These are phyloP conservation scores for Malurus alboscapulatus DNA, from an alignment of 2,113 vertebrate genomes.

Conservation along the genomic window DNA sequence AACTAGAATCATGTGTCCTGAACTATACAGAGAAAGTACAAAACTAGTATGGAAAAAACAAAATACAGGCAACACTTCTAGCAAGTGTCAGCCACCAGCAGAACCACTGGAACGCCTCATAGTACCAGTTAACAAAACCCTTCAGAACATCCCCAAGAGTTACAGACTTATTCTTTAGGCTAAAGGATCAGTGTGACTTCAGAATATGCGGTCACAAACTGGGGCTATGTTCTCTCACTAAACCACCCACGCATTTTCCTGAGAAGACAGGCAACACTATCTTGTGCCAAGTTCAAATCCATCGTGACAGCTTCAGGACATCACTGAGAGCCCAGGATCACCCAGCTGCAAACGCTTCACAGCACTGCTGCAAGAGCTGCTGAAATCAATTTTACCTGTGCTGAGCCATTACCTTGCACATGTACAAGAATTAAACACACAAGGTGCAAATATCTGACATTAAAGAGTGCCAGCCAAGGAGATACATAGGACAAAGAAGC, in stretches of 20 bases:
- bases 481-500: not conserved
- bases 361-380: not conserved
- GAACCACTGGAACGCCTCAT: not conserved
- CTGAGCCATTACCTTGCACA: not conserved
- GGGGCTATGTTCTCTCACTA: not conserved
- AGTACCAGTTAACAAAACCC: not conserved
- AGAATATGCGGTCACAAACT: not conserved
- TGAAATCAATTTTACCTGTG: not conserved
- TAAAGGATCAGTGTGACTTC: not conserved
- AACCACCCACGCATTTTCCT: not conserved
- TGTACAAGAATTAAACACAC: not conserved
- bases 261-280: not conserved
- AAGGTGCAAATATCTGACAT: not conserved
- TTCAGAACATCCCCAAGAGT: not conserved
- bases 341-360: not conserved
- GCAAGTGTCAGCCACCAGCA: not conserved
- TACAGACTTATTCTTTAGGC: not conserved
- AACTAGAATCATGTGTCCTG: fast-evolving
- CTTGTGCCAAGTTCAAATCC: not conserved
- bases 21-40: not conserved
- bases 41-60: not conserved
- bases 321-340: not conserved
- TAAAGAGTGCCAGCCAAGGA: not conserved
- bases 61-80: not conserved
- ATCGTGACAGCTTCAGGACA: fast-evolving